Percentiles rank a stretch among this genome's conserved stretches.
phyloP scores from a whole-genome alignment of 2,113 vertebrate species.

The Rutilus rutilus region DNA sequence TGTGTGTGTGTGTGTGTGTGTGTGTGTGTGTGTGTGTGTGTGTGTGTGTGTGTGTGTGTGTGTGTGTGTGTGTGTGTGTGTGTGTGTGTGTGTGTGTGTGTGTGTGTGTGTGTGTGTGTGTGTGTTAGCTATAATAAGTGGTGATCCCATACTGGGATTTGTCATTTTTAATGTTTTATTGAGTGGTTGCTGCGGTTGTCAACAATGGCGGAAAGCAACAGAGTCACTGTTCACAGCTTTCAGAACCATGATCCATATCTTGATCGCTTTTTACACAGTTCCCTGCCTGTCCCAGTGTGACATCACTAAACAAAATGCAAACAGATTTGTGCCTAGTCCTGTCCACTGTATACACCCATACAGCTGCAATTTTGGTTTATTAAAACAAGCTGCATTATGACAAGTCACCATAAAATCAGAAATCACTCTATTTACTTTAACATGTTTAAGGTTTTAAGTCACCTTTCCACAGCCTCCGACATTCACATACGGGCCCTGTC shows the following conservation, averaged over 20 bases:
- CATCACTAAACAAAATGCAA: not conserved
- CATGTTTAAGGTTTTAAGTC: too few relatives aligned
- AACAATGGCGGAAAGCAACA: not conserved
- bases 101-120: not conserved
- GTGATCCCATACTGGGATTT: not conserved
- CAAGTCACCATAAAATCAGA: not conserved
- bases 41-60: too few relatives aligned
- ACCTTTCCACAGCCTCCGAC: too few relatives aligned
- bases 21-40: too few relatives aligned
- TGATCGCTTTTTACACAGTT: not conserved
- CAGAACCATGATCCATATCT: not conserved
- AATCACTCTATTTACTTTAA: not conserved
- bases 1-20: too few relatives aligned
- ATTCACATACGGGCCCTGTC: too few relatives aligned
- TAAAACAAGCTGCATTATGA: not conserved
- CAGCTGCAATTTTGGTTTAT: not conserved
- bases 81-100: not conserved
- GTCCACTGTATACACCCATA: not conserved
- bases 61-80: too few relatives aligned
- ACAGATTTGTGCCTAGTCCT: too few relatives aligned
- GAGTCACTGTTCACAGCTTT: not conserved
- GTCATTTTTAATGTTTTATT: slow-evolving; percentile 25
- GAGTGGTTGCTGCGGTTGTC: not conserved
- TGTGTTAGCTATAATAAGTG: not conserved
- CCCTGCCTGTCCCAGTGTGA: not conserved